Conservation (phyloP, 1,140 invertebrate genomes). For the Catajapyx aquilonaris region DNA sequence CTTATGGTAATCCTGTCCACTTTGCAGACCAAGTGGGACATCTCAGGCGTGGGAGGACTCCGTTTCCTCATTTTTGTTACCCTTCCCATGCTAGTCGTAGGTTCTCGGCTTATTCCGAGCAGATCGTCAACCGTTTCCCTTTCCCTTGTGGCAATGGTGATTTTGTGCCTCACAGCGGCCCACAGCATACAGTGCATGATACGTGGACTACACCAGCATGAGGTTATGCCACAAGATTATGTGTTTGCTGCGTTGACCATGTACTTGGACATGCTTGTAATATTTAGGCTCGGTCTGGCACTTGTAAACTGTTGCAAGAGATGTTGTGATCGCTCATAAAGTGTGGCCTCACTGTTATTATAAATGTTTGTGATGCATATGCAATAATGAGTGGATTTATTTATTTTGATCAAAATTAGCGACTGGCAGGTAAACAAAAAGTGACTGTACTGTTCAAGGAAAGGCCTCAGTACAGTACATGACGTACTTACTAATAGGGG, state of each 20-base stretch:
- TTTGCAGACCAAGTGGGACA: slow-evolving; percentile 83
- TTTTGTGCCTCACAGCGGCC: slow-evolving; percentile 58
- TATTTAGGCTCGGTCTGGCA: slow-evolving; percentile 75
- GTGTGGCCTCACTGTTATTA: no score
- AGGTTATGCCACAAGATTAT: slow-evolving; percentile 87
- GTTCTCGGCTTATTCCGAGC: slow-evolving; percentile 44
- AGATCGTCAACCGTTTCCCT: slow-evolving; percentile 45
- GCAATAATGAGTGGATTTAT: no score
- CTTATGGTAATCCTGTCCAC: slow-evolving; percentile 74
- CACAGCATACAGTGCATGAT: slow-evolving; percentile 92
- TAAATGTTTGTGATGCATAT: no score
- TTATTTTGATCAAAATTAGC: no score
- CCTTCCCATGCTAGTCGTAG: slow-evolving; percentile 60
- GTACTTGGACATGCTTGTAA: slow-evolving; percentile 76
- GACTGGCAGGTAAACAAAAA: no score
- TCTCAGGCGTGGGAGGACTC: slow-evolving; percentile 59
- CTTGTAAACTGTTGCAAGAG: no score
- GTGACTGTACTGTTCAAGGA: no score
- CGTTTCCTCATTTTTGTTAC: slow-evolving; percentile 56
- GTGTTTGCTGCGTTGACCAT: slow-evolving; percentile 81
- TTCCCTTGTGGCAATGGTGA: slow-evolving; percentile 51
- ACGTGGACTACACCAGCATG: slow-evolving; percentile 74
- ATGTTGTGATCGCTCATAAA: no score
- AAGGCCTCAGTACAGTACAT: no score
- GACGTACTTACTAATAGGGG: no score